Evolutionary conservation across 53 echinoderm and acorn worm species (phyloP).

Genomic region (Luidia sarsii): DNA sequence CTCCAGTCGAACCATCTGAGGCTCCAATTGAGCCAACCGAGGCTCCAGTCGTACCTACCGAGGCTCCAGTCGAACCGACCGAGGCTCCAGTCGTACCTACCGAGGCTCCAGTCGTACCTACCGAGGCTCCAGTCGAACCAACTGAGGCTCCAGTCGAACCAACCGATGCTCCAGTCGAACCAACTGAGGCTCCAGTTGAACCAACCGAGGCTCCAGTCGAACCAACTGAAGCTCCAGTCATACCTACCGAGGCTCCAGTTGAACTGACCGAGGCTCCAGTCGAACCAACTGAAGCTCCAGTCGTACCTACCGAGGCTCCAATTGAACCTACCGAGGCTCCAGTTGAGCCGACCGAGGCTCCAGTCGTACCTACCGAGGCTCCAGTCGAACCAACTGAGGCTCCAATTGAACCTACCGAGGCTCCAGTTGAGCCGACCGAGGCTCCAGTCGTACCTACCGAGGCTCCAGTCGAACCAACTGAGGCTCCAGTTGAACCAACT

Average conservation of each 20-base stretch:
- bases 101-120: background rate
- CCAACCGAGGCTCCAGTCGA: constrained; percentile 16
- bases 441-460: background rate
- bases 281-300: background rate
- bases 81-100: background rate
- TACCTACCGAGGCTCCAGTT: background rate
- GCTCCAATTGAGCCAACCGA: constrained; percentile 6
- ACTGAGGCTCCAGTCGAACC: background rate
- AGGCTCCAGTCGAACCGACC: background rate
- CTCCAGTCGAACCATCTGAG: background rate
- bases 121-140: background rate
- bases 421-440: background rate
- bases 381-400: background rate
- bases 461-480: background rate
- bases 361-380: background rate
- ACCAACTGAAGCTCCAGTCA: constrained; percentile 10
- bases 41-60: constrained; percentile 5
- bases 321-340: background rate
- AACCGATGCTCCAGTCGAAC: background rate
- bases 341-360: background rate
- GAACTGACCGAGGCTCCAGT: background rate
- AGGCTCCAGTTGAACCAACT: background rate
- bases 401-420: background rate
- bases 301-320: background rate
- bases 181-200: background rate